Percentiles rank a stretch among this genome's conserved stretches.
phyloP scores from a whole-genome alignment of 2,113 vertebrate genomes.

The Sceloporus undulatus region DNA sequence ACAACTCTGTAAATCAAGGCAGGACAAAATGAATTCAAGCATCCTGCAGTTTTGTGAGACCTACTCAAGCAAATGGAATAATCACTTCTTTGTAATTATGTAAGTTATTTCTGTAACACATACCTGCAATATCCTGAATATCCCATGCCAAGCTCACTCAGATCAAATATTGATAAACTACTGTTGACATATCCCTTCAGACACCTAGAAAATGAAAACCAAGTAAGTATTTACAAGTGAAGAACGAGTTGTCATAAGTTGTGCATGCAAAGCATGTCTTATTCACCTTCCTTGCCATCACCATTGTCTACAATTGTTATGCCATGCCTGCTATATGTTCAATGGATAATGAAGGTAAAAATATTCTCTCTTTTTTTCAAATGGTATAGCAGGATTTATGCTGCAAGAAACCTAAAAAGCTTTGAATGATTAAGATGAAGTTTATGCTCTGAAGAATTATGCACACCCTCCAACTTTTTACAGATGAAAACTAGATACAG shows the following conservation, averaged over 20 bases:
- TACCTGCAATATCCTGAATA: slow-evolving; percentile 90
- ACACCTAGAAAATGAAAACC: slow-evolving; percentile 81
- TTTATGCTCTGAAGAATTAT: not conserved
- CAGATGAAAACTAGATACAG: too few relatives aligned
- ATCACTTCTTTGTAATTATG: fast-evolving
- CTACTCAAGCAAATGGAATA: not conserved
- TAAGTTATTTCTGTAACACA: not conserved
- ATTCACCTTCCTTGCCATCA: not conserved
- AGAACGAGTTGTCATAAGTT: not conserved
- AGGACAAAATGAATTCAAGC: not conserved
- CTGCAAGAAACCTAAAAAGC: not conserved
- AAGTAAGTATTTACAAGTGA: not conserved
- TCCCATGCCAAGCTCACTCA: slow-evolving; percentile 85
- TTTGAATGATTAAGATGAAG: slow-evolving; percentile 8
- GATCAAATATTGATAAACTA: slow-evolving; percentile 93
- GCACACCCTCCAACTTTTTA: not conserved
- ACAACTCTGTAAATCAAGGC: not conserved
- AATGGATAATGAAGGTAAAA: slow-evolving; percentile 27
- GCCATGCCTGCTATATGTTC: slow-evolving; percentile 10
- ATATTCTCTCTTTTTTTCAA: slow-evolving; percentile 20
- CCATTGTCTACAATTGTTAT: not conserved
- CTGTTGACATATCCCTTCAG: slow-evolving; percentile 96
- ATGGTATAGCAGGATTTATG: not conserved
- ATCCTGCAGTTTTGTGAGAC: not conserved
- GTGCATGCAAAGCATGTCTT: not conserved